These are phyloP conservation scores for Xenotilapia leptura DNA, from an alignment of 2,113 vertebrate species.

Conservation along the genomic window DNA sequence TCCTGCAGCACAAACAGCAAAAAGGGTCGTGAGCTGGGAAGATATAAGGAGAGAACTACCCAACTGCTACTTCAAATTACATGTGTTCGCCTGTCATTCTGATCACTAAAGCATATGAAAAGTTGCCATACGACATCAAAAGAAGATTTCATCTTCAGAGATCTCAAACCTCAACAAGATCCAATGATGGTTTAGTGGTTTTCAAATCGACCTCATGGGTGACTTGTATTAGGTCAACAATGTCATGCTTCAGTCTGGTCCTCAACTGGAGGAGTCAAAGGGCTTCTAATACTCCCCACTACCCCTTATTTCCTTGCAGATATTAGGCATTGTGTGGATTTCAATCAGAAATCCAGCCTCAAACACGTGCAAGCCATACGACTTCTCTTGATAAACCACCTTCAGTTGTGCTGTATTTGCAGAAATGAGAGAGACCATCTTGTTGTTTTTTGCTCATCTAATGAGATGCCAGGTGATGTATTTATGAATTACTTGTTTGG, in stretches of 20 bases:
- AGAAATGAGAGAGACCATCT: slow-evolving; percentile 59
- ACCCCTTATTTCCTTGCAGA: not conserved
- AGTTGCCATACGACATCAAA: not conserved
- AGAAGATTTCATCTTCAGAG: not conserved
- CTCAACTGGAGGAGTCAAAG: not conserved
- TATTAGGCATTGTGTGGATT: not conserved
- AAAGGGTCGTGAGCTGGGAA: not conserved
- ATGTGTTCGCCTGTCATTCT: not conserved
- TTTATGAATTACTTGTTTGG: slow-evolving; percentile 77
- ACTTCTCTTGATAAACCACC: slow-evolving; percentile 14
- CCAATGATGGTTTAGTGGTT: slow-evolving; percentile 10
- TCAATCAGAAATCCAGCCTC: slow-evolving; percentile 47
- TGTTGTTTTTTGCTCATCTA: slow-evolving; percentile 66
- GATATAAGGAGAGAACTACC: not conserved
- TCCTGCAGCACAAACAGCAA: slow-evolving; percentile 5
- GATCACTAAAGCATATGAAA: not conserved
- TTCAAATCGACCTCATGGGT: not conserved
- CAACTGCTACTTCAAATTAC: not conserved
- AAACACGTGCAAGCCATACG: not conserved
- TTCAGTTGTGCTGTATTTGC: slow-evolving; percentile 64
- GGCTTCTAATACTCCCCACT: not conserved
- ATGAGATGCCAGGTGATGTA: slow-evolving; percentile 76
- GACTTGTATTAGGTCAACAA: not conserved
- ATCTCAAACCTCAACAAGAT: slow-evolving; percentile 36
- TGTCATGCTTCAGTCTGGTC: not conserved